Conservation (phyloP, 2,888 invertebrate genomes). For the Synanthedon tipuliformis region DNA sequence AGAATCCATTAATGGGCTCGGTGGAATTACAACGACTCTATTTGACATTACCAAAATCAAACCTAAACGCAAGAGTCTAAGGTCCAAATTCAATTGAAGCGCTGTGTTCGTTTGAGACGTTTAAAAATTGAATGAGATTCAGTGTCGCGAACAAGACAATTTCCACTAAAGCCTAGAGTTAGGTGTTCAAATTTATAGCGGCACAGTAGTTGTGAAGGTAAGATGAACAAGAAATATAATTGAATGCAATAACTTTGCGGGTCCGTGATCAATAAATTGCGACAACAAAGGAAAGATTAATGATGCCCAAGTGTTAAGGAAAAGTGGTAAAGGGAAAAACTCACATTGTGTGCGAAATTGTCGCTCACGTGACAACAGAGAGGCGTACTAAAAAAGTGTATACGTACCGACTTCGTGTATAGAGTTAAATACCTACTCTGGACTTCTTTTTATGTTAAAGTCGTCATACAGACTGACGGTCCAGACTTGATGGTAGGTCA, state of each 20-base stretch:
- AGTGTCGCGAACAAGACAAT: slow-evolving; percentile 28
- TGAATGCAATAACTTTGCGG: neutral
- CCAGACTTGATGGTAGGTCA: too few species aligned
- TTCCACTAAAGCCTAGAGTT: slow-evolving; percentile 33
- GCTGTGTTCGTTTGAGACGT: slow-evolving; percentile 2
- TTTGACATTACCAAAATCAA: neutral
- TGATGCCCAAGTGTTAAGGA: neutral
- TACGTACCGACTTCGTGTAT: too few species aligned
- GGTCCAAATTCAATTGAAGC: neutral
- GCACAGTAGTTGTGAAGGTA: slow-evolving; percentile 9
- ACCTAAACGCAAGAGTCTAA: neutral
- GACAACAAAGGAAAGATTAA: neutral
- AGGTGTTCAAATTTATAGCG: slow-evolving; percentile 32
- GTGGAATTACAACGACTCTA: slow-evolving; percentile 4
- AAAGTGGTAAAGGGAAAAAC: too few species aligned
- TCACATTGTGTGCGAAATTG: too few species aligned
- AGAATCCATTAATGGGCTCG: slow-evolving; percentile 17
- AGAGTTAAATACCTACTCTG: too few species aligned
- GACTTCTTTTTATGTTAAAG: too few species aligned
- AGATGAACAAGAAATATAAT: neutral
- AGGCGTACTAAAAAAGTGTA: too few species aligned
- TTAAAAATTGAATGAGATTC: slow-evolving; percentile 3
- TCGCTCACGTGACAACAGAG: too few species aligned
- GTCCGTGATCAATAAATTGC: neutral
- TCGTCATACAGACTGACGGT: too few species aligned